Evolutionary conservation across 2,113 vertebrate species (phyloP).

Genomic region (Rissa tridactyla): DNA sequence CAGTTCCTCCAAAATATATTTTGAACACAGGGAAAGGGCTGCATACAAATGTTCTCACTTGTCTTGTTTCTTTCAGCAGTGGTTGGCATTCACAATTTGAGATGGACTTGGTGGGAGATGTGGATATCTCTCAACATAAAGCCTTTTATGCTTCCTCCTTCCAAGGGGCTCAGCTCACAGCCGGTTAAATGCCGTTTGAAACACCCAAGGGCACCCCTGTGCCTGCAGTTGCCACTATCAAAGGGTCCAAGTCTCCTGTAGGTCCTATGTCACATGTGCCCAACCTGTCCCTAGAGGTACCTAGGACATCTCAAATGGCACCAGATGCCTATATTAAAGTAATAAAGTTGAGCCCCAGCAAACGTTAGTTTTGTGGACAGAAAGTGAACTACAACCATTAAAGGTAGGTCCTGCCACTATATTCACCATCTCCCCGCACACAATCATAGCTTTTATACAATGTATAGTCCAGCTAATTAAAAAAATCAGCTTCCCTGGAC

Average conservation of each 20-base stretch:
- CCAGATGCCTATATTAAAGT: background rate
- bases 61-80: background rate
- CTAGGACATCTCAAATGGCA: background rate
- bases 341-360: background rate
- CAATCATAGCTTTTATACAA: background rate
- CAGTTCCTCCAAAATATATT: background rate
- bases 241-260: background rate
- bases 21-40: background rate
- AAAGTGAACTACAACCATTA: background rate
- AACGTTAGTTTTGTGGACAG: background rate
- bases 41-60: background rate
- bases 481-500: background rate
- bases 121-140: background rate
- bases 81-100: background rate
- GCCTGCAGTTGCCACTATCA: background rate
- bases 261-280: background rate
- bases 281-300: background rate
- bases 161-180: background rate
- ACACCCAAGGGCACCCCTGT: background rate
- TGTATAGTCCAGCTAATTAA: background rate
- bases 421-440: background rate
- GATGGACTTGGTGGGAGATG: background rate
- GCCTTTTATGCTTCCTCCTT: background rate
- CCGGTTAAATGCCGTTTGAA: background rate
- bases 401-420: background rate